These are phyloP conservation scores for Hafferia zeledoni DNA, from an alignment of 2,797 vertebrate species.

Conservation along the genomic window DNA sequence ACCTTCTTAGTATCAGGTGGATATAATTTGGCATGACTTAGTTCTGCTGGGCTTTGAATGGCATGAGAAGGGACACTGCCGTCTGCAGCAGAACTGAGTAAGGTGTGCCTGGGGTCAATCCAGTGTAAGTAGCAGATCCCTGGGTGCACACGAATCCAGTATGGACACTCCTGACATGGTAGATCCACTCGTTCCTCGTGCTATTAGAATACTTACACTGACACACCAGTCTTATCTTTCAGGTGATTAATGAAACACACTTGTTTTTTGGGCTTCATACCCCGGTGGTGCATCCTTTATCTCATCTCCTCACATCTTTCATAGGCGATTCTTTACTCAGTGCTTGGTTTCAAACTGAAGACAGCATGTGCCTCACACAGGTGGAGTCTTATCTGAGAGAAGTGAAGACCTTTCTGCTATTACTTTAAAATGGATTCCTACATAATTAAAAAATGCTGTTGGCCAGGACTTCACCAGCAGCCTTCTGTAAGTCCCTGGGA, in stretches of 20 bases:
- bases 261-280: not conserved
- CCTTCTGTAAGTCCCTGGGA: not conserved
- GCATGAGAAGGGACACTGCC: not conserved
- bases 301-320: not conserved
- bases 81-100: not conserved
- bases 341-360: not conserved
- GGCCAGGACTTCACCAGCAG: not conserved
- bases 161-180: not conserved
- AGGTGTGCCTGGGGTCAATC: not conserved
- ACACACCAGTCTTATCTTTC: not conserved
- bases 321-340: not conserved
- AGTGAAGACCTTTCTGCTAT: not conserved
- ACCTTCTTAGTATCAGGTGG: not conserved
- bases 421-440: not conserved
- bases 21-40: not conserved
- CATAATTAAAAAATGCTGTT: not conserved
- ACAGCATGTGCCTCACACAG: not conserved
- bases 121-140: not conserved
- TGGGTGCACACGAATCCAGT: accelerated
- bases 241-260: accelerated
- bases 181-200: not conserved
- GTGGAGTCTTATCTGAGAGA: not conserved
- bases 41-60: not conserved
- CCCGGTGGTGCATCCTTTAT: not conserved
- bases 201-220: not conserved